These are phyloP conservation scores for Austrofundulus limnaeus DNA, from an alignment of 2,113 vertebrate genomes.

Conservation along the genomic window DNA sequence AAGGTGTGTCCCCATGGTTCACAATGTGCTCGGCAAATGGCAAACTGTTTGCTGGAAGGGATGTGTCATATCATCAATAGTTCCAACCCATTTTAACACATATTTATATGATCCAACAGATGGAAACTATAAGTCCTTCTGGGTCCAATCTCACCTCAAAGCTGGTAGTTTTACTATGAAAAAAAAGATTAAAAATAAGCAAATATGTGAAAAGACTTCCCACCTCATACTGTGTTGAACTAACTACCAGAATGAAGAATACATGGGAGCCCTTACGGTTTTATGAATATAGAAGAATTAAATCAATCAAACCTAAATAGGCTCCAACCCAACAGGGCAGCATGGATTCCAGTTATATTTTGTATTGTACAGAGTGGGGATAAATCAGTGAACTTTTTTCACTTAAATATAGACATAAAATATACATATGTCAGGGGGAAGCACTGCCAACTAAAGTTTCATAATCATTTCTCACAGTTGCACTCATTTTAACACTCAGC, in stretches of 20 bases:
- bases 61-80: too few species aligned
- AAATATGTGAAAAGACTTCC: too few species aligned
- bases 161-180: background rate
- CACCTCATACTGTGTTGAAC: background rate
- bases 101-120: too few species aligned
- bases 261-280: background rate
- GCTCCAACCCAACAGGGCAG: background rate
- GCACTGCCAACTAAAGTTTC: conserved; percentile 2
- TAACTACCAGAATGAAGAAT: background rate
- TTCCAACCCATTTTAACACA: too few species aligned
- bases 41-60: too few species aligned
- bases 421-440: conserved; percentile 6
- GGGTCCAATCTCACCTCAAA: too few species aligned
- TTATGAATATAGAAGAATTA: background rate
- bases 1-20: too few species aligned
- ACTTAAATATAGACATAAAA: conserved; percentile 1
- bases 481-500: background rate
- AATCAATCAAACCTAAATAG: background rate
- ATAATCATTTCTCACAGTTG: background rate
- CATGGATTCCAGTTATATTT: background rate
- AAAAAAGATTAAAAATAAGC: background rate
- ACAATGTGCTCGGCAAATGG: too few species aligned
- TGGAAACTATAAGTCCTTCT: too few species aligned
- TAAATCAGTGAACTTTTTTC: background rate
- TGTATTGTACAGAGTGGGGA: background rate